These are phyloP conservation scores for Dryocosmus kuriphilus DNA, from an alignment of 2,888 invertebrate genomes.

Conservation along the genomic window DNA sequence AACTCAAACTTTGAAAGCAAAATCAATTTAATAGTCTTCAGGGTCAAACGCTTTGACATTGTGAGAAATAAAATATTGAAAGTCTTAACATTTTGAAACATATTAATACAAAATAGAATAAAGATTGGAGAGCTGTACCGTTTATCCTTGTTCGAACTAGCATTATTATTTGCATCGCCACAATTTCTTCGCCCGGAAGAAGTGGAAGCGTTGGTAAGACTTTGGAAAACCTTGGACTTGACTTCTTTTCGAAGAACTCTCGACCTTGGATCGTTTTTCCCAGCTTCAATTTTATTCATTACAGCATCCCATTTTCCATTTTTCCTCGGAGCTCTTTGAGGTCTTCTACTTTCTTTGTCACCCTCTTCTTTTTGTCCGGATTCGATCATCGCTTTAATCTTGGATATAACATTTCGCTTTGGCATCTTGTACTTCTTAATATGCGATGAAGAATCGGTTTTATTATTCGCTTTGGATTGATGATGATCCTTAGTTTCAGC, in stretches of 20 bases:
- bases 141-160: conserved; percentile 68
- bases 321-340: conserved; percentile 80
- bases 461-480: conserved; percentile 55
- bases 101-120: too few relatives aligned
- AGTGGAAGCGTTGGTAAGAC: conserved; percentile 64
- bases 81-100: background rate
- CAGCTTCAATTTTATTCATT: conserved; percentile 88
- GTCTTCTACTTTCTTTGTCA: conserved; percentile 81
- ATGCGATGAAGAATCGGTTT: conserved; percentile 70
- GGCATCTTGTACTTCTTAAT: conserved; percentile 88
- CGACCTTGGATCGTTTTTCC: conserved; percentile 84
- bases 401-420: conserved; percentile 87
- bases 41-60: background rate
- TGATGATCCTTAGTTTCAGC: conserved; percentile 57
- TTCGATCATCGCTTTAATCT: conserved; percentile 86
- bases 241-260: conserved; percentile 90
- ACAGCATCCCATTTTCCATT: conserved; percentile 90
- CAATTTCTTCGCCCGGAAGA: conserved; percentile 60
- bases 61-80: too few relatives aligned
- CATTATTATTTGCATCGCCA: conserved; percentile 71
- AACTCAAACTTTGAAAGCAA: background rate
- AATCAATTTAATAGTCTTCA: background rate
- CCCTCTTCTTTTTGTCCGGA: conserved; percentile 79
- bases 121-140: too few relatives aligned
- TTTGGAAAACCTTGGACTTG: conserved; percentile 86